phyloP scores from a whole-genome alignment of 2,888 invertebrate species.

The Oligia fasciuncula region DNA sequence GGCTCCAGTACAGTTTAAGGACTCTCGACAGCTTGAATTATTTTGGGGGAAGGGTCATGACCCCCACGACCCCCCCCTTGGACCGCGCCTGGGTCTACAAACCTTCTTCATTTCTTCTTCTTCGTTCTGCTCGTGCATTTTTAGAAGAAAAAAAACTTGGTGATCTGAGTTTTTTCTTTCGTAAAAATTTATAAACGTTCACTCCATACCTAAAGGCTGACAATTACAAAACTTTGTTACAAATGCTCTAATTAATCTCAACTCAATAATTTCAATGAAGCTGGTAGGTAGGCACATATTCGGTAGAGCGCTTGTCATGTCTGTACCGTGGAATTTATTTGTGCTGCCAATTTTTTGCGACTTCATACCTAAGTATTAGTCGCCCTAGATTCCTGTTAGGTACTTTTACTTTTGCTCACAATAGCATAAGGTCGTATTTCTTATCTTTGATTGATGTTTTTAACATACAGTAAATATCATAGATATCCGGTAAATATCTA shows the following conservation, averaged over 20 bases:
- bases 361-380: constrained; percentile 38
- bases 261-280: constrained; percentile 22
- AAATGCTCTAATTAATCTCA: background rate
- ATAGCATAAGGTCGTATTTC: constrained; percentile 42
- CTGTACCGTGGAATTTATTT: constrained; percentile 9
- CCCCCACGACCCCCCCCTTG: no score
- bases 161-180: background rate
- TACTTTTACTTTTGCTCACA: constrained; percentile 65
- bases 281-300: background rate
- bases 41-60: no score
- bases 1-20: no score
- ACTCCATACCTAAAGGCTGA: background rate
- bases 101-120: background rate
- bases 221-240: no score
- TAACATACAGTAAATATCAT: background rate
- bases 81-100: background rate
- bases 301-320: background rate
- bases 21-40: no score
- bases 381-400: constrained; percentile 50
- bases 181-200: background rate
- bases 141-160: background rate
- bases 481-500: no score
- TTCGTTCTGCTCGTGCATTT: background rate
- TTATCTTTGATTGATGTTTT: constrained; percentile 41
- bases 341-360: constrained; percentile 48